phyloP scores from a whole-genome alignment of 2,113 vertebrate genomes.

The Equus przewalskii region DNA sequence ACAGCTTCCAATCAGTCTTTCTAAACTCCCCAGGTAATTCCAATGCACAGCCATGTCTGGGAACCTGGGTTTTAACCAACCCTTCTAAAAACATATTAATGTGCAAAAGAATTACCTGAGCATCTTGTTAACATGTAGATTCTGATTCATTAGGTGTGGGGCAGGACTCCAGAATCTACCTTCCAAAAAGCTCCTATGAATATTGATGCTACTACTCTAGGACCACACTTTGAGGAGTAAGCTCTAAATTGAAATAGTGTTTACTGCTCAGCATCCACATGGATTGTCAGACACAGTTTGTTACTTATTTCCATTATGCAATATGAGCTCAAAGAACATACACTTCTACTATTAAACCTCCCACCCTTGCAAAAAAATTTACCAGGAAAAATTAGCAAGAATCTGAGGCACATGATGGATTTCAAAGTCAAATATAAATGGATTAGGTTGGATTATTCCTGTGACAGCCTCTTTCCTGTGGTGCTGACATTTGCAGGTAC shows the following conservation, averaged over 20 bases:
- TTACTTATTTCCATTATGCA: neutral
- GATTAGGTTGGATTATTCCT: neutral
- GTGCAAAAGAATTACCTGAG: neutral
- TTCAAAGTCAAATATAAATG: slow-evolving; percentile 44
- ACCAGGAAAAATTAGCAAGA: neutral
- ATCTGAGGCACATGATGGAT: neutral
- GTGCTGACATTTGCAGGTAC: neutral
- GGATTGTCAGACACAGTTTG: neutral
- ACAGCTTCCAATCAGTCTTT: neutral
- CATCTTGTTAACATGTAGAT: neutral
- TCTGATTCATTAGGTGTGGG: neutral
- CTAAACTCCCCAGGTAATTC: neutral
- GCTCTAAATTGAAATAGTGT: neutral
- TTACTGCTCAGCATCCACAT: neutral
- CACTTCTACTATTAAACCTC: neutral
- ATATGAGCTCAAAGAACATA: neutral
- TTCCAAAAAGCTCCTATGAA: neutral
- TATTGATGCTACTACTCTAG: neutral
- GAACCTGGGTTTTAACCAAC: neutral
- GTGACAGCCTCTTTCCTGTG: neutral
- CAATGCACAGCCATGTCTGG: neutral
- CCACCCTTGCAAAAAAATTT: neutral
- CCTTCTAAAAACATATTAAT: neutral
- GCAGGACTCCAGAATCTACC: neutral
- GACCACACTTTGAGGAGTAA: neutral